phyloP scores from a whole-genome alignment of 1,140 invertebrate genomes.

The Armadillidium nasatum region DNA sequence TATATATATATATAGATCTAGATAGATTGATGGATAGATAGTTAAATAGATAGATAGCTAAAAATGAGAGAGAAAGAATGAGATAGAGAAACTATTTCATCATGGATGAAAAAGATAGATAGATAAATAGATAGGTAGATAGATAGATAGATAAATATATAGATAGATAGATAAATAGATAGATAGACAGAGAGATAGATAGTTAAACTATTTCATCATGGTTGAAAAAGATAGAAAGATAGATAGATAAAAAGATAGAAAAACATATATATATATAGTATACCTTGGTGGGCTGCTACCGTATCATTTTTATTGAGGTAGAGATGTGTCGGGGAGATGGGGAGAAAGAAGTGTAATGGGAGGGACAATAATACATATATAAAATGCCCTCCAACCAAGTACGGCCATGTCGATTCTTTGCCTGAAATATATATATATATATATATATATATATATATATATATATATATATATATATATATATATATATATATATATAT shows the following conservation, averaged over 20 bases:
- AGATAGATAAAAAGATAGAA: no score
- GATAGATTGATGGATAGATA: no score
- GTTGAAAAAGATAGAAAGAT: not conserved
- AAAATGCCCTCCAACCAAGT: not conserved
- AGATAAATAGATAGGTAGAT: no score
- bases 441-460: no score
- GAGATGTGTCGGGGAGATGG: not conserved
- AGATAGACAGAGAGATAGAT: not conserved
- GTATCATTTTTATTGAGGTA: not conserved
- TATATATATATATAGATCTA: no score
- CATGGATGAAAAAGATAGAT: not conserved
- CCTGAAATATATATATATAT: not conserved
- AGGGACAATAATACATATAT: not conserved
- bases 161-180: not conserved
- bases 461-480: no score
- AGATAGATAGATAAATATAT: no score
- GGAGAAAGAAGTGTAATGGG: not conserved
- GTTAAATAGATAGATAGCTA: no score
- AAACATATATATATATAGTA: not conserved
- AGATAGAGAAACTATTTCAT: no score
- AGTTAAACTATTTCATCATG: not conserved
- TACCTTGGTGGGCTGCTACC: not conserved
- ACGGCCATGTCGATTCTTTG: not conserved
- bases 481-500: no score
- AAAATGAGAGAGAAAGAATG: no score